These are phyloP conservation scores for Fulica atra DNA, from an alignment of 2,113 vertebrate genomes.

Conservation along the genomic window DNA sequence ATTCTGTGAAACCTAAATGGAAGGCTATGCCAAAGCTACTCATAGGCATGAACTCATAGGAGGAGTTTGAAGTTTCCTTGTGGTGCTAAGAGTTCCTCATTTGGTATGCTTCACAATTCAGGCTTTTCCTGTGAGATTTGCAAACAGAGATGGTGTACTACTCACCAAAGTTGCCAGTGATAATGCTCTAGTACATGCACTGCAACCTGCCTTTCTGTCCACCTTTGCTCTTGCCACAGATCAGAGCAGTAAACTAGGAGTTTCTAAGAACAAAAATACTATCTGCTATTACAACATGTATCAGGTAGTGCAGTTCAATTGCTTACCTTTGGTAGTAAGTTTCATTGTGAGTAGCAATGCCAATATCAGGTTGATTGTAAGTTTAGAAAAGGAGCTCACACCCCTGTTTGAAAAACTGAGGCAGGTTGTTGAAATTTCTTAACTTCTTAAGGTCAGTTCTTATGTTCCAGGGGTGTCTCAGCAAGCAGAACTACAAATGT, in stretches of 20 bases:
- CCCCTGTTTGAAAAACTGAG: conserved; percentile 91
- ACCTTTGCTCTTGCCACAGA: conserved; percentile 97
- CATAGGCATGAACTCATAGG: background rate
- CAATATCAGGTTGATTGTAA: conserved; percentile 95
- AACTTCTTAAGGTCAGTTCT: background rate
- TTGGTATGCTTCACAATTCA: background rate
- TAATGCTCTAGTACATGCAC: conserved; percentile 91
- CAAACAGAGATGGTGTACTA: background rate
- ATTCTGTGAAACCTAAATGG: background rate
- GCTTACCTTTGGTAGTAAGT: conserved; percentile 94
- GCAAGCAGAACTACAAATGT: background rate
- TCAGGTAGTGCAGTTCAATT: conserved; percentile 94
- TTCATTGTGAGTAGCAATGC: conserved; percentile 94
- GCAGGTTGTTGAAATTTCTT: conserved; percentile 94
- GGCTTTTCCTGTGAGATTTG: background rate
- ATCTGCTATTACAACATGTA: conserved; percentile 98
- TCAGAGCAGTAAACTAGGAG: conserved; percentile 96
- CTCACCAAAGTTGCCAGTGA: conserved; percentile 89
- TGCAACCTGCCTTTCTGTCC: conserved; percentile 92
- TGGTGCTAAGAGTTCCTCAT: background rate
- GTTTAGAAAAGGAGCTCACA: conserved; percentile 92
- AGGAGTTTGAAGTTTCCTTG: background rate
- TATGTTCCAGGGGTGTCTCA: background rate
- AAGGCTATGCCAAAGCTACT: background rate
- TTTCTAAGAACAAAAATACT: conserved; percentile 98